Evolutionary conservation across 2,888 invertebrate genomes (phyloP), one percentile per base, ranked within the genome.

Genomic region (Myopa testacea): DNA sequence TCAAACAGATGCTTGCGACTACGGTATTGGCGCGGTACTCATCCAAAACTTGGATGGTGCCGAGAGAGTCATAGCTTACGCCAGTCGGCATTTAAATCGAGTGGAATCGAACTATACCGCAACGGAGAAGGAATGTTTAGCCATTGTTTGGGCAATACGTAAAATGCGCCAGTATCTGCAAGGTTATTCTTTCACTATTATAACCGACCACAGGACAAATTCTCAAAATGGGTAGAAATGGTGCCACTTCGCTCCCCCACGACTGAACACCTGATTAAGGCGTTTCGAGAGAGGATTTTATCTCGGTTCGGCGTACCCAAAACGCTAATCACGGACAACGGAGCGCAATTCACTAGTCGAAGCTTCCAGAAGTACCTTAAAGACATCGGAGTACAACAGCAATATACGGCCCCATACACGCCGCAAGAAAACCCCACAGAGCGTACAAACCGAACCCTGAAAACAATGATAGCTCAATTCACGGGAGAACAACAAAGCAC

Each of bases 371-470:
- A 50, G 16, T 65, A 40, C 52, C 62, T 73, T 34, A 38, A 38
- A 16, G 16, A 40, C 4, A 34, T 63, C 34, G 67, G 67, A 19
- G 34, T 52, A 4, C 52, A 38, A 34, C 67, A 67, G 4, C 75
- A 75, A 16, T 68, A 52, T 12, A 76, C 76, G 4, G 62, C 76
- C n/a, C 75, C 75, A 19, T 75, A 75, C 34, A 65, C 74, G 19
- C 74, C 74, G 4, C 74, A 74, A 50, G 74, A 75, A 58, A n/a
- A n/a, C n/a, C n/a, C n/a, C n/a, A n/a, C n/a, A n/a, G n/a, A n/a
- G n/a, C n/a, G n/a, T n/a, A n/a, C n/a, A n/a, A n/a, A n/a, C n/a
- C n/a, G n/a, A n/a, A n/a, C n/a, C n/a, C n/a, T n/a, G n/a, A n/a
- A n/a, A 75, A 75, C 65, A 10, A 75, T 75, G 52, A 60, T 75